phyloP scores from a whole-genome alignment of 2,888 invertebrate species.

The Melangyna quadrimaculata region DNA sequence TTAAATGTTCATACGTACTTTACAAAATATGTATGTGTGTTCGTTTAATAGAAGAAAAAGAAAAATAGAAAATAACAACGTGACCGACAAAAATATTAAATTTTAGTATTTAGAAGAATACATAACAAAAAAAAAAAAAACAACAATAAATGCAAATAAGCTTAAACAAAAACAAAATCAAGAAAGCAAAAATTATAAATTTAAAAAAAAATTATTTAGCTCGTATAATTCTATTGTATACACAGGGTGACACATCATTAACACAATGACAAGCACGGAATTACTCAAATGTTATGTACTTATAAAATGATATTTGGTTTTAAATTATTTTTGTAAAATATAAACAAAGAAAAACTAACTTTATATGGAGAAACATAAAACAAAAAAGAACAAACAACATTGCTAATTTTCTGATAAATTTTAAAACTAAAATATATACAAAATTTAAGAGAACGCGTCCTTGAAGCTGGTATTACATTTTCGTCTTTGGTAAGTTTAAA shows the following conservation, averaged over 20 bases:
- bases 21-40: neutral
- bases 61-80: slow-evolving; percentile 8
- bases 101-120: slow-evolving; percentile 25
- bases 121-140: neutral
- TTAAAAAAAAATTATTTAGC: slow-evolving; percentile 42
- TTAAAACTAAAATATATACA: neutral
- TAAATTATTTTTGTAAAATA: slow-evolving; percentile 16
- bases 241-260: slow-evolving; percentile 48
- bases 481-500: neutral
- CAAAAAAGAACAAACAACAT: neutral
- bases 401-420: neutral
- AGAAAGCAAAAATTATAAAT: slow-evolving; percentile 19
- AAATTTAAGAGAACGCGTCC: neutral
- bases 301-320: slow-evolving; percentile 15
- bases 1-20: neutral
- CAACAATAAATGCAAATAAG: slow-evolving; percentile 46
- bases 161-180: slow-evolving; percentile 23
- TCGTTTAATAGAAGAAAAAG: neutral
- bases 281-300: slow-evolving; percentile 44
- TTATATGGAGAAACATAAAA: slow-evolving; percentile 1
- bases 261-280: slow-evolving; percentile 49
- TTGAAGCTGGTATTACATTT: neutral
- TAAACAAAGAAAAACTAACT: neutral
- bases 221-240: slow-evolving; percentile 46
- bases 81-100: slow-evolving; percentile 35